A percentile compares a stretch with the other conserved stretches of the same genome.
These are phyloP conservation scores for Cetoscarus ocellatus DNA, from an alignment of 2,797 vertebrate genomes.

Conservation along the genomic window DNA sequence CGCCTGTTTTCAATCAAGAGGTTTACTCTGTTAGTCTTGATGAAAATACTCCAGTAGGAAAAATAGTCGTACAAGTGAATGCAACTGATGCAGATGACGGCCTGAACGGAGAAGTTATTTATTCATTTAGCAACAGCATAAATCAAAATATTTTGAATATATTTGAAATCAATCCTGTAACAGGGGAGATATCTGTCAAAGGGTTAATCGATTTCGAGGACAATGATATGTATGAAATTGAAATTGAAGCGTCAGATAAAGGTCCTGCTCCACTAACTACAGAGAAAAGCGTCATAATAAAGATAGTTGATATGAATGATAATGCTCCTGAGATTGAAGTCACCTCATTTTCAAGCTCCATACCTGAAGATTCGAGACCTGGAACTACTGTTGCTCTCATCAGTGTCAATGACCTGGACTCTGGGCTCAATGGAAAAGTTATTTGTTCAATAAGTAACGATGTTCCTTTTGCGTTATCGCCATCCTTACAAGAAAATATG, in stretches of 20 bases:
- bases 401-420: slow-evolving; percentile 76
- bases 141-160: slow-evolving; percentile 55
- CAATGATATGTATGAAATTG: slow-evolving; percentile 75
- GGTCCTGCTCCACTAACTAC: slow-evolving; percentile 68
- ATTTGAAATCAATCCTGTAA: slow-evolving; percentile 61
- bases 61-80: slow-evolving; percentile 78
- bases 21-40: slow-evolving; percentile 70
- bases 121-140: slow-evolving; percentile 77
- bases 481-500: slow-evolving; percentile 71
- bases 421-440: slow-evolving; percentile 73
- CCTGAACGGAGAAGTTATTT: slow-evolving; percentile 28
- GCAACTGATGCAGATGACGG: slow-evolving; percentile 85
- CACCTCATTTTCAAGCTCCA: slow-evolving; percentile 79
- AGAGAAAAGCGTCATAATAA: slow-evolving; percentile 81
- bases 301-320: slow-evolving; percentile 83
- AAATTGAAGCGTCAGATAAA: slow-evolving; percentile 84
- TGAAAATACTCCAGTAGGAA: slow-evolving; percentile 80
- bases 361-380: slow-evolving; percentile 77
- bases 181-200: slow-evolving; percentile 78
- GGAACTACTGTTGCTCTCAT: slow-evolving; percentile 79
- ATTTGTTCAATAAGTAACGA: slow-evolving; percentile 60
- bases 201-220: slow-evolving; percentile 83
- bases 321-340: slow-evolving; percentile 83
- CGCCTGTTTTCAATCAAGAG: slow-evolving; percentile 81
- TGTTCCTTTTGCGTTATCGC: slow-evolving; percentile 70